phyloP scores from a whole-genome alignment of 2,888 invertebrate genomes.

The Corbicula japonica region DNA sequence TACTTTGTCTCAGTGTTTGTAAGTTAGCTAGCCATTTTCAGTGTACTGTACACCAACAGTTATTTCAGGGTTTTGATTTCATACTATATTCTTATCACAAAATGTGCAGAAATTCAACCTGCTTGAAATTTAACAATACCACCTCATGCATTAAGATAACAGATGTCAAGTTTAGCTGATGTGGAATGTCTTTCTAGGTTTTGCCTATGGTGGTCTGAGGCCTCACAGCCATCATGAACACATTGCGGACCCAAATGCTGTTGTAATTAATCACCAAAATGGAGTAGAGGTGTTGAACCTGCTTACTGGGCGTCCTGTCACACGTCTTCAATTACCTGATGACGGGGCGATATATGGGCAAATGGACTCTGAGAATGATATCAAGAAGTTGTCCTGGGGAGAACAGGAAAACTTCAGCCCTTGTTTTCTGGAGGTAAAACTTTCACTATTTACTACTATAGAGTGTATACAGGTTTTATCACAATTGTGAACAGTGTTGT shows the following conservation, averaged over 20 bases:
- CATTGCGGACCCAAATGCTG: conserved; percentile 79
- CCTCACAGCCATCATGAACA: conserved; percentile 83
- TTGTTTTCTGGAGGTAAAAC: conserved; percentile 79
- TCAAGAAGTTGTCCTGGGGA: conserved; percentile 78
- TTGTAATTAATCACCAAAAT: conserved; percentile 80
- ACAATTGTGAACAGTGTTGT: too few species aligned
- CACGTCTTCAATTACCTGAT: conserved; percentile 72
- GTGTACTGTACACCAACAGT: too few species aligned
- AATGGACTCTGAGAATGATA: conserved; percentile 78
- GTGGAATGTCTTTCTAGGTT: conserved; percentile 71
- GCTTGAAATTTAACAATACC: too few species aligned
- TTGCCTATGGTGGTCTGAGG: conserved; percentile 82
- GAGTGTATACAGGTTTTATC: too few species aligned
- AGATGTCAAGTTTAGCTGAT: too few species aligned
- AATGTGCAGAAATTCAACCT: too few species aligned
- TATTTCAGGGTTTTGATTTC: background rate
- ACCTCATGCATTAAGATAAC: too few species aligned
- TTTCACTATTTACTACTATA: too few species aligned
- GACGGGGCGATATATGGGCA: conserved; percentile 76
- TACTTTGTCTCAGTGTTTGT: too few species aligned
- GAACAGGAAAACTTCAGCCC: conserved; percentile 73
- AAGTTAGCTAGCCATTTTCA: too few species aligned
- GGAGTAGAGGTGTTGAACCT: conserved; percentile 82
- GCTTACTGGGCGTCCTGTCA: conserved; percentile 81
- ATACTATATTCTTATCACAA: too few species aligned